A percentile compares a stretch with the other conserved stretches of the same genome.
These are phyloP conservation scores for Halichoerus grypus DNA, from an alignment of 2,113 vertebrate genomes.

Conservation along the genomic window DNA sequence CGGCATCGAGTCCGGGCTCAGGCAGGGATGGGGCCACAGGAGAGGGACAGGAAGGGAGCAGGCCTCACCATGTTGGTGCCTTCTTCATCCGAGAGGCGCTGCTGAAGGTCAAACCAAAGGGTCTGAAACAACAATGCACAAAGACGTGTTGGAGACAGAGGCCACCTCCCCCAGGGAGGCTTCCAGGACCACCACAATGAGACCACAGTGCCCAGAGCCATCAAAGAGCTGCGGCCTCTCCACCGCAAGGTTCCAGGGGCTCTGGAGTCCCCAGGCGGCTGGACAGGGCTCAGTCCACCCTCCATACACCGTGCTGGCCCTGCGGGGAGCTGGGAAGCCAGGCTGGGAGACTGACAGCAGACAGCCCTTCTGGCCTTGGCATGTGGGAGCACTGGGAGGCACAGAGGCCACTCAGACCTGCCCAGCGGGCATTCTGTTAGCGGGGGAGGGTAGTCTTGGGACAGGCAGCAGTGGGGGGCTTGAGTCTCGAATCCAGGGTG, in stretches of 20 bases:
- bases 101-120: slow-evolving; percentile 97
- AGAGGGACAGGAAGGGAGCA: rapidly evolving
- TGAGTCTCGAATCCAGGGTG: too few species aligned
- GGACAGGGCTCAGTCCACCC: neutral
- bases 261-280: neutral
- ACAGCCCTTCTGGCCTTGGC: neutral
- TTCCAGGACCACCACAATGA: neutral
- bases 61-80: slow-evolving; percentile 93
- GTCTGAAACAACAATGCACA: slow-evolving; percentile 89
- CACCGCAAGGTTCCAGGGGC: neutral
- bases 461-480: neutral
- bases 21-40: neutral
- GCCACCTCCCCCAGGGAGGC: neutral
- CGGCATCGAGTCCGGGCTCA: rapidly evolving
- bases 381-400: neutral
- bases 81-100: slow-evolving; percentile 95
- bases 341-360: neutral
- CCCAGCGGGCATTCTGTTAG: rapidly evolving
- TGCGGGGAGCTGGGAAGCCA: neutral
- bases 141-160: neutral
- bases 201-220: rapidly evolving
- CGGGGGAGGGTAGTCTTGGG: rapidly evolving
- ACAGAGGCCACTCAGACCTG: neutral
- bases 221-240: neutral
- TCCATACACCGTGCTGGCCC: neutral